Conservation (phyloP, 2,888 invertebrate species). For the Maniola hyperantus region DNA sequence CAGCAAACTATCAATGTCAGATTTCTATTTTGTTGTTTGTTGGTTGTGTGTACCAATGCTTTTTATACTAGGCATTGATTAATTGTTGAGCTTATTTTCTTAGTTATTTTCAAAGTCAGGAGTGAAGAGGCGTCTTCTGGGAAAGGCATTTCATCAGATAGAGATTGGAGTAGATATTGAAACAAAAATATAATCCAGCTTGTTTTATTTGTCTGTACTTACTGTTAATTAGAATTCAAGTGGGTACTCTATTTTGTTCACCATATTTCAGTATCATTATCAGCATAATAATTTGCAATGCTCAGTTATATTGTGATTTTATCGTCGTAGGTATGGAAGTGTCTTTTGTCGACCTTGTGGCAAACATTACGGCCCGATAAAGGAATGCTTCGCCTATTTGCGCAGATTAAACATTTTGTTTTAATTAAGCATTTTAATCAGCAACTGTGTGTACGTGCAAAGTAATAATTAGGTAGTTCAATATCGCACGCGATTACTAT, state of each 20-base stretch:
- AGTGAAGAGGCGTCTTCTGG: too few relatives aligned
- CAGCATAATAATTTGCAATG: constrained; percentile 20
- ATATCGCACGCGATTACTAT: constrained; percentile 19
- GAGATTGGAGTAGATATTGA: not conserved
- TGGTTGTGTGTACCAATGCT: too few relatives aligned
- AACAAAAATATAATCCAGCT: not conserved
- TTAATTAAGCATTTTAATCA: constrained; percentile 58
- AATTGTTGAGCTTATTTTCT: too few relatives aligned
- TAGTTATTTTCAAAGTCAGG: too few relatives aligned
- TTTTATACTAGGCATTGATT: too few relatives aligned
- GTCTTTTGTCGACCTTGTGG: constrained; percentile 42
- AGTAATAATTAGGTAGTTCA: constrained; percentile 42
- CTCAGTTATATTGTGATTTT: constrained; percentile 20
- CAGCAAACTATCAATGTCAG: too few relatives aligned
- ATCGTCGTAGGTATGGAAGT: constrained; percentile 24
- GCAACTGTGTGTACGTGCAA: constrained; percentile 49
- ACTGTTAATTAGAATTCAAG: not conserved
- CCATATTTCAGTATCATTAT: constrained; percentile 17
- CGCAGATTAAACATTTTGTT: constrained; percentile 43
- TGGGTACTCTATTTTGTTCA: not conserved
- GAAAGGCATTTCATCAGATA: too few relatives aligned
- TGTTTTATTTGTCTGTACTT: not conserved
- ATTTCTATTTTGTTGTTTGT: too few relatives aligned
- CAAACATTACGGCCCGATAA: constrained; percentile 36
- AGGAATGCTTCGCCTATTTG: constrained; percentile 44